Conservation (phyloP, 2,888 invertebrate genomes). For the Eutolmus rufibarbis region DNA sequence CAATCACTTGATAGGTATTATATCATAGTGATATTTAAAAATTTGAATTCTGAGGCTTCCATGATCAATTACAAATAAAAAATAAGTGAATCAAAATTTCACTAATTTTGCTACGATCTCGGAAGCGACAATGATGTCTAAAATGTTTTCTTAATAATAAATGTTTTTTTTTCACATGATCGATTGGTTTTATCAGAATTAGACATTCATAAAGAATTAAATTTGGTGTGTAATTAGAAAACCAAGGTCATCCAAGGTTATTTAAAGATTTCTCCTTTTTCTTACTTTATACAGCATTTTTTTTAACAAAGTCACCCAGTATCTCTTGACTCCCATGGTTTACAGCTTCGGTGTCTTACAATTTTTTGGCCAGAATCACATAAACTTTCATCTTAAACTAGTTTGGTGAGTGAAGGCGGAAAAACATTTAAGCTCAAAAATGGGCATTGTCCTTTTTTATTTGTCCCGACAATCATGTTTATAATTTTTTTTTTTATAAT, state of each 20-base stretch:
- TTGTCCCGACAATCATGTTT: not conserved
- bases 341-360: not conserved
- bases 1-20: no score
- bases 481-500: not conserved
- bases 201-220: no score
- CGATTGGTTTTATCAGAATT: not conserved
- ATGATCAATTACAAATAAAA: not conserved
- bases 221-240: not conserved
- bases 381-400: not conserved
- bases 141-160: no score
- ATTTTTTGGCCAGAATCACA: not conserved
- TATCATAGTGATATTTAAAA: no score
- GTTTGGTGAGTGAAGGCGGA: not conserved
- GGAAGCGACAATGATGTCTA: no score
- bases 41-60: no score
- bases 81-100: no score
- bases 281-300: not conserved
- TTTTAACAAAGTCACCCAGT: not conserved
- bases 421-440: not conserved
- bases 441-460: not conserved
- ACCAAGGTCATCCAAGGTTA: not conserved
- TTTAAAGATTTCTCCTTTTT: not conserved
- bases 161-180: not conserved
- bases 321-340: not conserved
- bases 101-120: no score